Conservation (phyloP, 2,113 vertebrate species). For the Clupea harengus region DNA sequence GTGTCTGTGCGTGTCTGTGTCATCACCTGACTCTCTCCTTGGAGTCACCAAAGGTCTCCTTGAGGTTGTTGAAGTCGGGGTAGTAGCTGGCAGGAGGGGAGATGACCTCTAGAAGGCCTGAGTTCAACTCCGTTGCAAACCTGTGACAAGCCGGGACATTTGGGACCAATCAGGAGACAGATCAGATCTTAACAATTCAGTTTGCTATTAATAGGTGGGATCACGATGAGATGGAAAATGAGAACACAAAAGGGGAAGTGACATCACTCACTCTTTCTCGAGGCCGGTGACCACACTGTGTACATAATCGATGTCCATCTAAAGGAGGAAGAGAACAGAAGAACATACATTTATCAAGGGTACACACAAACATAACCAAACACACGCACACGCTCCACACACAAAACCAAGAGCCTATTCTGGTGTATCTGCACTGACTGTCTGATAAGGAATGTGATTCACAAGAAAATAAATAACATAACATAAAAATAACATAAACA, state of each 20-base stretch:
- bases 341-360: not conserved
- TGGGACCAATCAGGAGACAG: not conserved
- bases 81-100: constrained; percentile 91
- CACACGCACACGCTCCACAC: constrained; percentile 9
- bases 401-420: not conserved
- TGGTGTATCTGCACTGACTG: not conserved
- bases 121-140: constrained; percentile 90
- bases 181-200: not conserved
- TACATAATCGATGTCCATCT: constrained; percentile 93
- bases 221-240: not conserved
- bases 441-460: not conserved
- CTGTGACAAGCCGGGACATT: constrained; percentile 59
- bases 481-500: not conserved
- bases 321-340: constrained; percentile 45
- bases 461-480: not conserved
- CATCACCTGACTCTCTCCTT: constrained; percentile 88
- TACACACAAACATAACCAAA: not conserved
- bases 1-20: not conserved
- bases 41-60: constrained; percentile 96
- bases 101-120: constrained; percentile 93
- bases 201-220: not conserved
- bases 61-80: constrained; percentile 89
- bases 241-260: not conserved
- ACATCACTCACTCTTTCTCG: constrained; percentile 90
- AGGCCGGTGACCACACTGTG: constrained; percentile 84